These are phyloP conservation scores for Lagorchestes hirsutus DNA, from an alignment of 2,797 vertebrate genomes.

Conservation along the genomic window DNA sequence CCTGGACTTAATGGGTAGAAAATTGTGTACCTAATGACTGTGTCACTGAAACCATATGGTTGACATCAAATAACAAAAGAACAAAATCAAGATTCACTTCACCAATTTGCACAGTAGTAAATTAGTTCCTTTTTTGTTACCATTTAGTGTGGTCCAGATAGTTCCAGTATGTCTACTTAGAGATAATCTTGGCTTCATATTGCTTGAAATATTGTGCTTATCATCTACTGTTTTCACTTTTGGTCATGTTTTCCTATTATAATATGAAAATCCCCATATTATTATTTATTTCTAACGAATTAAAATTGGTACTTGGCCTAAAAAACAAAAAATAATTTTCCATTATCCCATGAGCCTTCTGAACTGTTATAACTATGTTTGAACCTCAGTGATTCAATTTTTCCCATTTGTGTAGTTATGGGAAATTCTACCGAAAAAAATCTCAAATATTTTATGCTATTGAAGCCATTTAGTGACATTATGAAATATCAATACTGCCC, in stretches of 20 bases:
- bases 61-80: slow-evolving; percentile 52
- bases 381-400: background rate
- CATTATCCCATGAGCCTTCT: background rate
- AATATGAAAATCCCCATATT: slow-evolving; percentile 11
- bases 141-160: slow-evolving; percentile 59
- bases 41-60: slow-evolving; percentile 60
- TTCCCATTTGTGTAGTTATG: background rate
- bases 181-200: slow-evolving; percentile 26
- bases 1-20: background rate
- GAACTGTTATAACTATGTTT: background rate
- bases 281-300: slow-evolving; percentile 23
- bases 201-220: background rate
- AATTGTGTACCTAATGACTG: slow-evolving; percentile 29
- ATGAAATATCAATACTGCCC: background rate
- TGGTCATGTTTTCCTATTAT: background rate
- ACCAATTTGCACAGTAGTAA: slow-evolving; percentile 56
- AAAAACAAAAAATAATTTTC: background rate
- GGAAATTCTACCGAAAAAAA: background rate
- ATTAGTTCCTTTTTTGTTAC: slow-evolving; percentile 51
- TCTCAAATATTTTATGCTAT: background rate
- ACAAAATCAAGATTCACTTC: slow-evolving; percentile 62
- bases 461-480: background rate
- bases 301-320: background rate
- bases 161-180: slow-evolving; percentile 32
- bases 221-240: background rate